These are phyloP conservation scores for Carassius carassius DNA, from an alignment of 2,113 vertebrate genomes.

Conservation along the genomic window DNA sequence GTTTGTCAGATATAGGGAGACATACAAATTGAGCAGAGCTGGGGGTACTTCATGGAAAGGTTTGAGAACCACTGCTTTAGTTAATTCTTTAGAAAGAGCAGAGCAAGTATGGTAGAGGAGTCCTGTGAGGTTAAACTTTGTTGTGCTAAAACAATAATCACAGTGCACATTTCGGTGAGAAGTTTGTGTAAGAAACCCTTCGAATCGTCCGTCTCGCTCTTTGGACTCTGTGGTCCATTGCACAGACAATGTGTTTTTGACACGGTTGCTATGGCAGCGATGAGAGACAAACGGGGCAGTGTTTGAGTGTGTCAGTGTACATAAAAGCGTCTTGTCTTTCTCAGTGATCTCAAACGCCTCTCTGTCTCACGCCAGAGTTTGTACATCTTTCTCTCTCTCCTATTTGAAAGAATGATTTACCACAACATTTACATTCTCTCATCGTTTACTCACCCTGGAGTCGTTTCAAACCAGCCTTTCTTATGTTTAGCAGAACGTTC, in stretches of 20 bases:
- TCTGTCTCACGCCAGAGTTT: conserved; percentile 4
- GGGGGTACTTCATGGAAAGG: too few species aligned
- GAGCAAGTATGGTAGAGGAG: background rate
- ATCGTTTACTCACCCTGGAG: background rate
- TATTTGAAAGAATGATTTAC: conserved; percentile 1
- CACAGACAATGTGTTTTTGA: conserved; percentile 20
- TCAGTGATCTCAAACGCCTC: background rate
- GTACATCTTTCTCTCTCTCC: background rate
- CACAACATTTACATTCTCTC: background rate
- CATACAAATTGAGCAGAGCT: too few species aligned
- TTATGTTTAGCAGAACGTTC: background rate
- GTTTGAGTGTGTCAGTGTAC: background rate
- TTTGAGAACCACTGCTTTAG: too few species aligned
- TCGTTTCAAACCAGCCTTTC: background rate
- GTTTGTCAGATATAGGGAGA: too few species aligned
- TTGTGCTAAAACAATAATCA: background rate
- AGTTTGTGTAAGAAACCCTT: background rate
- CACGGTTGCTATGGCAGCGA: conserved; percentile 12
- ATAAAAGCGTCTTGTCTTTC: conserved; percentile 12
- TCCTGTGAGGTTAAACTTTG: background rate
- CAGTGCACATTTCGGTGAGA: background rate
- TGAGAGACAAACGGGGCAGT: background rate
- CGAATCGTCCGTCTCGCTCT: background rate
- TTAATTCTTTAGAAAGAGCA: background rate
- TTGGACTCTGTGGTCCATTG: background rate